phyloP scores from a whole-genome alignment of 1,140 invertebrate genomes.

The Rhopalosiphum maidis region DNA sequence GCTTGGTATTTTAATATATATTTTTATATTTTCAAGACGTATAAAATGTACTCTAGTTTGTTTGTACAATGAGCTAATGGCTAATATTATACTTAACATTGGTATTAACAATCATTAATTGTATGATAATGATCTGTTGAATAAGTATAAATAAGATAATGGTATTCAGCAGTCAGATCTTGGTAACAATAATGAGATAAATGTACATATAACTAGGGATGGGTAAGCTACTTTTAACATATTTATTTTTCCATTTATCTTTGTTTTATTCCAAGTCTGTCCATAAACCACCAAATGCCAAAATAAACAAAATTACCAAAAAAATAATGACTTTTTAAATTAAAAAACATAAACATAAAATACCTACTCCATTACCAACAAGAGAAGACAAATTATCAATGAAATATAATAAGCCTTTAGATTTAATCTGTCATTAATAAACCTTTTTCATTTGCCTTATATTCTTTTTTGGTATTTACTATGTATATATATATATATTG shows the following conservation, averaged over 20 bases:
- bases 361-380: too few species aligned
- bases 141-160: not conserved
- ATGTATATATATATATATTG: too few species aligned
- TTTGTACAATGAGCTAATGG: not conserved
- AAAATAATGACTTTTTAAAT: too few species aligned
- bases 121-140: not conserved
- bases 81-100: not conserved
- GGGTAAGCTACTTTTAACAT: too few species aligned
- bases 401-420: not conserved
- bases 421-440: too few species aligned
- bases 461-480: too few species aligned
- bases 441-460: not conserved
- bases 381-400: not conserved
- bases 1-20: not conserved
- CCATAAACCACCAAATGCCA: not conserved
- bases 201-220: too few species aligned
- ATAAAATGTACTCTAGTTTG: not conserved
- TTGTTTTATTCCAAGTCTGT: not conserved
- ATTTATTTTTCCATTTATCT: too few species aligned
- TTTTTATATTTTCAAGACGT: not conserved
- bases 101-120: not conserved
- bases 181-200: too few species aligned
- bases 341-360: too few species aligned
- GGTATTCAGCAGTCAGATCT: too few species aligned
- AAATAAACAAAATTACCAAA: not conserved